Evolutionary conservation across 2,113 vertebrate species (phyloP), one percentile per base, ranked within the genome.

Genomic region (Corynorhinus townsendii): DNA sequence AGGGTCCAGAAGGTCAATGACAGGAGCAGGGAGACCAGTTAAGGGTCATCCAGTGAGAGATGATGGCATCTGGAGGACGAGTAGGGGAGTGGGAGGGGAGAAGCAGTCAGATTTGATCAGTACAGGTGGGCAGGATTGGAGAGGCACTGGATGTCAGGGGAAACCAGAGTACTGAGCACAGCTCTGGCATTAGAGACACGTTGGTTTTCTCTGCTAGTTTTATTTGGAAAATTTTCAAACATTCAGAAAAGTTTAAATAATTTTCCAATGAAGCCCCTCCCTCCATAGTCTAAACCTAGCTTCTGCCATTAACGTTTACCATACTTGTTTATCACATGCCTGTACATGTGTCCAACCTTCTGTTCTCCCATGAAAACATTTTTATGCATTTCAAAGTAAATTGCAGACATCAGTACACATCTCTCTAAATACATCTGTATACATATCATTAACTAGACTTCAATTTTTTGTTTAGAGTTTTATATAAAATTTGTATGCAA

Each of bases 381-480:
- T 88, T 22, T 12, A 66, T 91, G 16, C 12, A 38, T 62, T 72
- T 79, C n/a, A 28, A 26, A 75, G 28, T 43, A 76, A 89, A 89
- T 28, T 54, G 11, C 9, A 59, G 52, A 7, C 12, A 87, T 33
- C 19, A 4, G 4, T 7, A 43, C 16, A 47, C 2, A 43, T 33
- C 43, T 89, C 87, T 22, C 14, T 87, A 75, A 73, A 38, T 19
- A 66, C 17, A 35, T 79, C 26, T 22, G 28, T 6, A 12, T 82
- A 64, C 14, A 28, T 35, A 4, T 35, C 24, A 64, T 62, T 75
- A 94, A 40, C 12, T 73, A 43, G 30, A 90, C 22, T 88, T 85
- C 62, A 81, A n/a, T 35, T 38, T 40, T 73, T 91, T 64, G 59
- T 43, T 82, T 75, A 69, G 16, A 68, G 26, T 59, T 95, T 86